Conservation (phyloP, 2,797 vertebrate species). For the Mus minutoides region DNA sequence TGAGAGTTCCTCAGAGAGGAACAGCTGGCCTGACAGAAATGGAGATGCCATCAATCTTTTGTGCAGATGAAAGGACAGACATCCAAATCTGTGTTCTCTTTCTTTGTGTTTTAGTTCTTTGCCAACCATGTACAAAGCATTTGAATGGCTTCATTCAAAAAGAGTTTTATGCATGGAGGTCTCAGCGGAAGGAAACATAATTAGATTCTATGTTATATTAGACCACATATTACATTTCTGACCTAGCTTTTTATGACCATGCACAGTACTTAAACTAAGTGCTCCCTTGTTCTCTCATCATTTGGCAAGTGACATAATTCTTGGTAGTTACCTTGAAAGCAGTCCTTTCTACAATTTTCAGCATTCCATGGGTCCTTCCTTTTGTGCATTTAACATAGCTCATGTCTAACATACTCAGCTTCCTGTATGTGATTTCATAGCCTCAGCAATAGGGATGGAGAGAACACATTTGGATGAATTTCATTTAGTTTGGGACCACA, state of each 20-base stretch:
- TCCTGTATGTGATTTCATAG: not conserved
- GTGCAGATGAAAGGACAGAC: not conserved
- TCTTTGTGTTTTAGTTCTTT: constrained; percentile 20
- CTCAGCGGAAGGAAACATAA: constrained; percentile 49
- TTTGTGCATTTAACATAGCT: constrained; percentile 64
- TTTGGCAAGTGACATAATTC: constrained; percentile 63
- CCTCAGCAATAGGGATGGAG: not conserved
- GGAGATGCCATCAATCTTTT: not conserved
- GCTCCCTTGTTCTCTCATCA: constrained; percentile 66
- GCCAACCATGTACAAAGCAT: not conserved
- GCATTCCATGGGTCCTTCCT: not conserved
- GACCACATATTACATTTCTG: constrained; percentile 29
- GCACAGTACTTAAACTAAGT: constrained; percentile 60
- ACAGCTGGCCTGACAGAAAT: constrained; percentile 25
- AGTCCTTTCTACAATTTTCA: not conserved
- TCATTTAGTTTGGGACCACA: not conserved
- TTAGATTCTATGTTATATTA: constrained; percentile 14
- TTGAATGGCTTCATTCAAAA: constrained; percentile 67
- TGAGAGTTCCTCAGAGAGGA: constrained; percentile 38
- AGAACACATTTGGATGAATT: not conserved
- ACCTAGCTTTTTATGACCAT: constrained; percentile 53
- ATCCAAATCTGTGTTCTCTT: not conserved
- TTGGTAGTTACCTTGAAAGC: constrained; percentile 61
- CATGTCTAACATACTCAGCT: constrained; percentile 21
- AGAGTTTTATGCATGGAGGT: constrained; percentile 20